These are phyloP conservation scores for Coremacera marginata DNA, from an alignment of 2,888 invertebrate genomes.

Conservation along the genomic window DNA sequence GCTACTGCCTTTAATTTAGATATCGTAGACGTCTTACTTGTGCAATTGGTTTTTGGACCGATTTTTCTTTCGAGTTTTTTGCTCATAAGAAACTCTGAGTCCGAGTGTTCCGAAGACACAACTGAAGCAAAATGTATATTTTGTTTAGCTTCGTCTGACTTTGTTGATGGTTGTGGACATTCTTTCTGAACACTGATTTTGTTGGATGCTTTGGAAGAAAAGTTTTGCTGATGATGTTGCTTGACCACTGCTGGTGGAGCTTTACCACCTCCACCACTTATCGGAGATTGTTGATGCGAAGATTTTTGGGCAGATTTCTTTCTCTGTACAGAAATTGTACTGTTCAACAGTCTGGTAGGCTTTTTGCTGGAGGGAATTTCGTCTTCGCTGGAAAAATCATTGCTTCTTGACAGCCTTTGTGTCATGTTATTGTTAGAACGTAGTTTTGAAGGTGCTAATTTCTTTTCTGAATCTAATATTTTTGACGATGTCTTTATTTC, in stretches of 20 bases:
- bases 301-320: constrained; percentile 54
- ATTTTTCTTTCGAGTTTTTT: constrained; percentile 47
- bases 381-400: constrained; percentile 75
- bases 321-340: constrained; percentile 58
- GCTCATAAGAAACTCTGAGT: constrained; percentile 68
- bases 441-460: constrained; percentile 49
- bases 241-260: constrained; percentile 62
- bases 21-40: neutral
- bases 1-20: constrained; percentile 20
- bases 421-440: constrained; percentile 54
- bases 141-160: constrained; percentile 79
- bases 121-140: constrained; percentile 77
- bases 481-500: constrained; percentile 50
- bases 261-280: constrained; percentile 69
- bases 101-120: constrained; percentile 76
- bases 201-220: constrained; percentile 49
- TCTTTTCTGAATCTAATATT: constrained; percentile 6
- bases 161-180: constrained; percentile 23
- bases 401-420: constrained; percentile 68
- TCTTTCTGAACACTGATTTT: constrained; percentile 40
- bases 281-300: constrained; percentile 17
- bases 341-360: constrained; percentile 48
- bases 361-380: constrained; percentile 69
- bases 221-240: constrained; percentile 59
- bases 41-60: neutral